Percentiles rank a stretch among this genome's conserved stretches.
These are phyloP conservation scores for Oxygymnocypris stewartii DNA, from an alignment of 2,113 vertebrate genomes.

Conservation along the genomic window DNA sequence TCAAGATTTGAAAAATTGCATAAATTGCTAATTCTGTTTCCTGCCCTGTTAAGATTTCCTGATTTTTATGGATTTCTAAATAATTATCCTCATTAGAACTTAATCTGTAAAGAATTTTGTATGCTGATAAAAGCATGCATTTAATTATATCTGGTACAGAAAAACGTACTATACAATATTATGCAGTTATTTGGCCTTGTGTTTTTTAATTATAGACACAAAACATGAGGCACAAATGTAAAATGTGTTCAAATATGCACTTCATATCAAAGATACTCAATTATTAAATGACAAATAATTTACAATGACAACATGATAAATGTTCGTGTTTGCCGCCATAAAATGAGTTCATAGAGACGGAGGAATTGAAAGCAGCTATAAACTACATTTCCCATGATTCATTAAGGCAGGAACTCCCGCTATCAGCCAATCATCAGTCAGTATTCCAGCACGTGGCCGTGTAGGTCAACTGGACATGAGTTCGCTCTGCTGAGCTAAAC, in stretches of 20 bases:
- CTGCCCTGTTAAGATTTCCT: neutral
- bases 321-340: neutral
- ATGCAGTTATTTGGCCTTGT: too few species aligned
- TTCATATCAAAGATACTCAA: neutral
- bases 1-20: too few species aligned
- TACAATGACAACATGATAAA: neutral
- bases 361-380: neutral
- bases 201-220: neutral
- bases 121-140: neutral
- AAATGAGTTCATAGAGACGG: neutral
- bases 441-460: conserved; percentile 40
- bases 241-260: neutral
- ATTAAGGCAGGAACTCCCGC: neutral
- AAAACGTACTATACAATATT: too few species aligned
- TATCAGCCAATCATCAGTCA: conserved; percentile 27
- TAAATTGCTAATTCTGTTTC: neutral
- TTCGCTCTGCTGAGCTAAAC: neutral
- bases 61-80: neutral
- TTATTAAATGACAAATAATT: neutral
- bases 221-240: neutral
- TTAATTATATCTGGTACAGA: neutral
- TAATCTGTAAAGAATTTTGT: neutral
- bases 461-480: conserved; percentile 42
- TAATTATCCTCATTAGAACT: neutral
- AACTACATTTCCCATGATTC: conserved; percentile 50